Percentiles rank a stretch among this genome's conserved stretches.
Conservation (phyloP, 2,113 vertebrate genomes). For the Limnothrissa miodon region DNA sequence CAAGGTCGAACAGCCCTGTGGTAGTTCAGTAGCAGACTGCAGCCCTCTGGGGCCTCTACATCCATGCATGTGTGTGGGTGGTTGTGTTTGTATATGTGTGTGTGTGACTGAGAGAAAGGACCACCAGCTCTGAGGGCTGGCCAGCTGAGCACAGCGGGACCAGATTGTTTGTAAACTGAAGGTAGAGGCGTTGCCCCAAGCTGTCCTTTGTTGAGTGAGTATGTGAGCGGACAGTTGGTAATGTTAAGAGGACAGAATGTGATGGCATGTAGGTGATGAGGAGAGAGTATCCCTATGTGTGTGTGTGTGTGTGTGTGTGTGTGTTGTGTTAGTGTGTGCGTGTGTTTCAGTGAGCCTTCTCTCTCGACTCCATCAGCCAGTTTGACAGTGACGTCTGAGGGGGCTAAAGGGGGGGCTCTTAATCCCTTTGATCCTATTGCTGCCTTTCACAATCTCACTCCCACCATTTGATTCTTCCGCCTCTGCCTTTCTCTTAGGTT, state of each 20-base stretch:
- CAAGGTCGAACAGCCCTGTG: background rate
- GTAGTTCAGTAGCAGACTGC: background rate
- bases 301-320: background rate
- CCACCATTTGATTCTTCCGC: slow-evolving; percentile 51
- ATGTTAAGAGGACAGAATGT: background rate
- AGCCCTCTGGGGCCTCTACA: slow-evolving; percentile 10
- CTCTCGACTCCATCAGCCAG: background rate
- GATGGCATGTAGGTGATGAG: background rate
- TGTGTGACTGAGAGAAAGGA: slow-evolving; percentile 13
- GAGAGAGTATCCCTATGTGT: background rate
- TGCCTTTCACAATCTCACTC: slow-evolving; percentile 44
- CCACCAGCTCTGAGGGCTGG: background rate
- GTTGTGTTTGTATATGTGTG: slow-evolving; percentile 9
- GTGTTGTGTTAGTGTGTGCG: background rate
- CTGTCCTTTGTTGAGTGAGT: background rate
- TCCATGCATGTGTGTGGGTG: slow-evolving; percentile 12
- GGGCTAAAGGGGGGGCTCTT: background rate
- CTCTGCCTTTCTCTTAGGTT: slow-evolving; percentile 24
- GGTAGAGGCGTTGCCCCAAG: background rate
- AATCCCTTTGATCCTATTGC: slow-evolving; percentile 33
- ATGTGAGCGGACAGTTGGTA: background rate
- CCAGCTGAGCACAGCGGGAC: background rate
- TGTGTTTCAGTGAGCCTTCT: background rate
- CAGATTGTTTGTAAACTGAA: background rate
- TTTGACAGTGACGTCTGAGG: background rate